phyloP scores from a whole-genome alignment of 2,797 vertebrate species.

The Myotis vivesi region DNA sequence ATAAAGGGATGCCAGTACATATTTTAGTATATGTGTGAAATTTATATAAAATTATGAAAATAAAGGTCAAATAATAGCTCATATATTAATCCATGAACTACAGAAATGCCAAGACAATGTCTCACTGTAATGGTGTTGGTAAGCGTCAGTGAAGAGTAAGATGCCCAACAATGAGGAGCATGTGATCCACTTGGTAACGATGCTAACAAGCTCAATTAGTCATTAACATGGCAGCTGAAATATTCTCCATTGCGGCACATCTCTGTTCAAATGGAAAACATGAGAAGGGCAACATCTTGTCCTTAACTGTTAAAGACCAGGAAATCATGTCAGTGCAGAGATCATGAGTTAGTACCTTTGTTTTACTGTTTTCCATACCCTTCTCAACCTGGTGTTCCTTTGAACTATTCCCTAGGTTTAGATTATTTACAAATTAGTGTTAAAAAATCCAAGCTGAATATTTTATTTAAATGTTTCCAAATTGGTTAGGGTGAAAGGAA shows the following conservation, averaged over 20 bases:
- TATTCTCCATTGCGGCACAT: neutral
- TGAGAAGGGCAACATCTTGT: neutral
- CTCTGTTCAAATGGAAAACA: neutral
- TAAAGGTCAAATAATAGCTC: neutral
- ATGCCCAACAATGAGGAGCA: neutral
- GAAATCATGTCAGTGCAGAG: neutral
- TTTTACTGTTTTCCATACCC: neutral
- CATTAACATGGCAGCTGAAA: neutral
- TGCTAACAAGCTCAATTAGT: neutral
- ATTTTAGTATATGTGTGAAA: conserved; percentile 35
- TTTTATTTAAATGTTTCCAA: conserved; percentile 26
- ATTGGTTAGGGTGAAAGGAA: neutral
- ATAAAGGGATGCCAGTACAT: conserved; percentile 67
- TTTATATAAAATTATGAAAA: conserved; percentile 59
- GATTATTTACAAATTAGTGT: neutral
- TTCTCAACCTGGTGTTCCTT: neutral
- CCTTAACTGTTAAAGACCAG: neutral
- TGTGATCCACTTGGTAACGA: neutral
- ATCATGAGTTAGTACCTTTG: neutral
- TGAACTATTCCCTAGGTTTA: neutral
- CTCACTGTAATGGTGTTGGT: neutral
- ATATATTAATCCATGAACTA: neutral
- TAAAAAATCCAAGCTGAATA: neutral
- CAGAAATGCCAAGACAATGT: neutral
- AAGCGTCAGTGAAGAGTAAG: neutral